Percentiles rank a stretch among this genome's conserved stretches.
Conservation (phyloP, 1,140 invertebrate species). For the Phortica variegata region DNA sequence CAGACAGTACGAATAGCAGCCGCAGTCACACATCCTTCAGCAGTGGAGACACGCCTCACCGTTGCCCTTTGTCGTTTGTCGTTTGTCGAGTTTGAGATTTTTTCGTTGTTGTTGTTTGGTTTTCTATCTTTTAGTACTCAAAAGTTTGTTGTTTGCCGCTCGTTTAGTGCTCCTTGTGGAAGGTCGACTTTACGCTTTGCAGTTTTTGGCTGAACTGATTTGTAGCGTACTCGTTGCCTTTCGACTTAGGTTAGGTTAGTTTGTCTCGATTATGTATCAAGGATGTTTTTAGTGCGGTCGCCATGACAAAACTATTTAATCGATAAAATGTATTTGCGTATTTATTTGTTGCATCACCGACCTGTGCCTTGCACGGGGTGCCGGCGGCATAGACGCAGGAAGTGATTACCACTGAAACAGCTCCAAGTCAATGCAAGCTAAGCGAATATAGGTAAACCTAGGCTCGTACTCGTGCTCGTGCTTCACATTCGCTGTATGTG, state of each 20-base stretch:
- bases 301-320: conserved; percentile 30
- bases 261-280: conserved; percentile 9
- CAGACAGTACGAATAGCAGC: conserved; percentile 45
- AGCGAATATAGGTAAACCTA: too few species aligned
- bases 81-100: background rate
- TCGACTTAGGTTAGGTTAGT: conserved; percentile 50
- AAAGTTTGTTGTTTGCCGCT: background rate
- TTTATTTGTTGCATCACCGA: conserved; percentile 45
- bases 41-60: too few species aligned
- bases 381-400: too few species aligned
- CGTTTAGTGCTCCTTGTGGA: background rate
- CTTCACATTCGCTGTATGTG: too few species aligned
- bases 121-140: background rate
- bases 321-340: conserved; percentile 44
- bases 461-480: too few species aligned
- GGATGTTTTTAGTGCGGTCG: conserved; percentile 16
- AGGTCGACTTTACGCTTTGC: conserved; percentile 25
- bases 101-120: background rate
- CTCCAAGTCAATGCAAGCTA: too few species aligned
- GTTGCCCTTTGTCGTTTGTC: too few species aligned
- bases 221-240: conserved; percentile 43
- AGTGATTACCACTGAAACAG: too few species aligned
- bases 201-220: conserved; percentile 39
- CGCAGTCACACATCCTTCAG: conserved; percentile 43
- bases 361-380: too few species aligned